Percentiles rank a stretch among this genome's conserved stretches.
Conservation (phyloP, 2,113 vertebrate species). For the Ascaphus truei region DNA sequence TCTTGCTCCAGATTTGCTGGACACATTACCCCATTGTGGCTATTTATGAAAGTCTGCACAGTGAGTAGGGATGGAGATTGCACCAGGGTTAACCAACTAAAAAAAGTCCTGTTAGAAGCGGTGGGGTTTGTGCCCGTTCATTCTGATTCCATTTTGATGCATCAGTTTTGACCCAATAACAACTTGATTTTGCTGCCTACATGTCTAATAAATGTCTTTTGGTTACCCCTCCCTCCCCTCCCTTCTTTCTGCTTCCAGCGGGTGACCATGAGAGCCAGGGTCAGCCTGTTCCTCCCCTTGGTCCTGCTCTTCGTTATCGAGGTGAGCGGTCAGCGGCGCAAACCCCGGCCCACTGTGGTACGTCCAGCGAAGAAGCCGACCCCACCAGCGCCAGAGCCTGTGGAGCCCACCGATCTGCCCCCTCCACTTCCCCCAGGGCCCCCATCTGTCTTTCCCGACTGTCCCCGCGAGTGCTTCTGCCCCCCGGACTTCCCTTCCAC, state of each 20-base stretch:
- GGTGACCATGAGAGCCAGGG: constrained; percentile 77
- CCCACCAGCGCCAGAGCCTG: constrained; percentile 59
- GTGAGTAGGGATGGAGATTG: too few species aligned
- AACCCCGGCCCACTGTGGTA: constrained; percentile 49
- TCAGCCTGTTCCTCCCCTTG: constrained; percentile 68
- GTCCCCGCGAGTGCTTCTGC: constrained; percentile 87
- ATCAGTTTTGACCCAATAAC: too few species aligned
- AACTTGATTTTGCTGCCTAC: too few species aligned
- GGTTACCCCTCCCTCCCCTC: background rate
- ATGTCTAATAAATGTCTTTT: background rate
- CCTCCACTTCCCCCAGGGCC: constrained; percentile 79
- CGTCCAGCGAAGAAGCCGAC: constrained; percentile 51
- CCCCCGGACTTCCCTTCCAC: constrained; percentile 78
- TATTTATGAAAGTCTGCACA: too few species aligned
- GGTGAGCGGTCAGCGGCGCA: constrained; percentile 59
- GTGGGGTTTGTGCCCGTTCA: too few species aligned
- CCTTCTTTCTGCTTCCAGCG: constrained; percentile 30
- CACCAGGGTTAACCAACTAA: too few species aligned
- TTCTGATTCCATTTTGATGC: too few species aligned
- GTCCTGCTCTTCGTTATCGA: constrained; percentile 64
- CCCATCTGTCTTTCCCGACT: constrained; percentile 76
- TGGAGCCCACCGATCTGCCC: constrained; percentile 86
- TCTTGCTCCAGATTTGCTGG: too few species aligned
- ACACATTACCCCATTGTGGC: too few species aligned
- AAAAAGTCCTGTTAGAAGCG: too few species aligned